These are phyloP conservation scores for Dicyrtoma fusca DNA, from an alignment of 2,888 invertebrate species.

Conservation along the genomic window DNA sequence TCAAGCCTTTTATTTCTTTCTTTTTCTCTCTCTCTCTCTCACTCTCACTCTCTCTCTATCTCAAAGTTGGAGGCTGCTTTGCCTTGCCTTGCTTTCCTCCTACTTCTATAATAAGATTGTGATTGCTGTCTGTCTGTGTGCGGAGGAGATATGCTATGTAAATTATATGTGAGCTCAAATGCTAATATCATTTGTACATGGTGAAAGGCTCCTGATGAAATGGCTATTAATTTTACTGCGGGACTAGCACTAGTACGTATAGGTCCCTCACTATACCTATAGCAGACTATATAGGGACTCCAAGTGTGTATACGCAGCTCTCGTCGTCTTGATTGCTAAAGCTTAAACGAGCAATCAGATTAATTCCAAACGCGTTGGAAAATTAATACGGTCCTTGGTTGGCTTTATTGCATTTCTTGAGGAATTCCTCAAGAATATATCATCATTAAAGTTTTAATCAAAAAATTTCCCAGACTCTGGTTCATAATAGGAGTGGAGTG, in stretches of 20 bases:
- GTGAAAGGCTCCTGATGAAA: constrained; percentile 27
- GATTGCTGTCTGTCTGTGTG: constrained; percentile 24
- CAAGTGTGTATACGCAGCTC: not conserved
- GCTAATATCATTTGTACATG: constrained; percentile 7
- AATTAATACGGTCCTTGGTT: constrained; percentile 53
- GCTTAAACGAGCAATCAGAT: constrained; percentile 47
- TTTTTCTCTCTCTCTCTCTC: not conserved
- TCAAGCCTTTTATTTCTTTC: constrained; percentile 8
- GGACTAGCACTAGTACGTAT: not conserved
- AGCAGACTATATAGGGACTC: too few species aligned
- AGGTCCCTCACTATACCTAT: too few species aligned
- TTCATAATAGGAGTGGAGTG: constrained; percentile 29
- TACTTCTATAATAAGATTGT: constrained; percentile 34
- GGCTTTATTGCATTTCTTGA: constrained; percentile 39
- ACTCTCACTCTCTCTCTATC: not conserved
- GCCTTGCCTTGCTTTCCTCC: constrained; percentile 4
- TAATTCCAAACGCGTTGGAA: constrained; percentile 52
- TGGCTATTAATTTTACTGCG: constrained; percentile 35
- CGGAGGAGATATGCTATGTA: not conserved
- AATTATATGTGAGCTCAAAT: not conserved
- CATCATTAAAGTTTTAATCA: constrained; percentile 57
- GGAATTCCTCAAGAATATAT: constrained; percentile 47
- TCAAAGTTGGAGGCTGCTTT: not conserved
- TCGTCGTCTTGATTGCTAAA: constrained; percentile 9
- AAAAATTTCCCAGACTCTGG: constrained; percentile 42